These are phyloP conservation scores for Ellobium chinense DNA, from an alignment of 2,888 invertebrate species.

Conservation along the genomic window DNA sequence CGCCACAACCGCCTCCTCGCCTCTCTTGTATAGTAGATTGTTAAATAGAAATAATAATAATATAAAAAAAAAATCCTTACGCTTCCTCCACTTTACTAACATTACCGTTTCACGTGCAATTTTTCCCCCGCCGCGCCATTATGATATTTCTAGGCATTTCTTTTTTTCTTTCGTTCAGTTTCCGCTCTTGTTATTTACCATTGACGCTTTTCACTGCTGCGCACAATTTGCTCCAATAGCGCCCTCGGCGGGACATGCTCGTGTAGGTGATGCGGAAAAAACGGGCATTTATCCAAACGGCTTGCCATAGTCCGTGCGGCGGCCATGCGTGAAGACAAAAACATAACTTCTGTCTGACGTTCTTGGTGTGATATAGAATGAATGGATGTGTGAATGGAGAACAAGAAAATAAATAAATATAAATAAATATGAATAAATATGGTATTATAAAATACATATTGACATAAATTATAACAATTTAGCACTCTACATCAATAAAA, in stretches of 20 bases:
- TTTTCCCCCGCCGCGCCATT: neutral
- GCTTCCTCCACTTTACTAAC: neutral
- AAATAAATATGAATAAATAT: neutral
- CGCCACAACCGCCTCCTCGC: neutral
- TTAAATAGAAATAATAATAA: too few species aligned
- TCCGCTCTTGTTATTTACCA: neutral
- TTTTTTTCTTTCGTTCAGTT: neutral
- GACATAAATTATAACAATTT: too few species aligned
- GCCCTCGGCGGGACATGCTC: neutral
- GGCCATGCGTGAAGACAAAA: neutral
- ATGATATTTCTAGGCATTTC: too few species aligned
- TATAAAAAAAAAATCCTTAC: neutral
- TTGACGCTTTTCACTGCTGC: neutral
- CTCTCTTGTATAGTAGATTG: neutral
- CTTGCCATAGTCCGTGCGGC: neutral
- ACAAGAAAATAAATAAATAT: neutral
- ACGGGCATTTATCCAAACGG: neutral
- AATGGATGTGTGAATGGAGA: neutral
- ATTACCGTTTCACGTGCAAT: neutral
- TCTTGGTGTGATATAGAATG: too few species aligned
- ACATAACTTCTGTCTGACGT: too few species aligned
- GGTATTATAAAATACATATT: neutral
- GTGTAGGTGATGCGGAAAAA: conserved; percentile 4
- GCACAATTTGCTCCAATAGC: neutral
- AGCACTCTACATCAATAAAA: too few species aligned